Evolutionary conservation across 2,113 vertebrate species (phyloP), one percentile per base, ranked within the genome.

Genomic region (Telmatochromis bifrenatus): DNA sequence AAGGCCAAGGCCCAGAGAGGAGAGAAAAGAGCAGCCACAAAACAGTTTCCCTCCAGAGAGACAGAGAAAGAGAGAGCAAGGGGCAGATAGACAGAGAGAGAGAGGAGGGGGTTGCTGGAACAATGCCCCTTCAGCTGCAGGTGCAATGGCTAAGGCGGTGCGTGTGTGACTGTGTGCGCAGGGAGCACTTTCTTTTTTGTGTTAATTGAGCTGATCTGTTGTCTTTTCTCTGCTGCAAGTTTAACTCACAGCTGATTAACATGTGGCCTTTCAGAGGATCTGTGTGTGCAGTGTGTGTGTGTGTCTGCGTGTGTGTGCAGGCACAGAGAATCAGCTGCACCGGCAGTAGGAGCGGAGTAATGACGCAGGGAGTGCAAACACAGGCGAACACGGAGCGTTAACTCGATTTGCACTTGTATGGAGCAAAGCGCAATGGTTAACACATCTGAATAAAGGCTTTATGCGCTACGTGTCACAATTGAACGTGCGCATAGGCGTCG

Each of bases 381-480:
- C 90, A 91, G 82, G 85, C 92, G 60, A 92, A 94, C 94, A 93
- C 53, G 75, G 79, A 94, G 91, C 91, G 94, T 93, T 96, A 95
- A 96, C 94, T 96, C 86, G 86, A 96, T 96, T 97, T 96, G 96
- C 96, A 96, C 96, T 96, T 96, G 94, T 95, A 96, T 96, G 91
- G 93, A 85, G 91, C 88, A 79, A 89, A 54, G 91, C 88, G 91
- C 93, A 84, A 86, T 94, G 92, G 94, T 94, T 95, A 96, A 95
- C 93, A 92, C 92, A 87, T 95, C 91, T 94, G 92, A 95, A 95
- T 94, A 94, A 94, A 93, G 89, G 92, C 90, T 94, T 95, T 94
- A 85, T 92, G 89, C 60, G 87, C 91, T 86, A 93, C 79, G 87
- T 91, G 93, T 90, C 82, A 90, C 92, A 93, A 95, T 91, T 89